Conservation (phyloP, 2,888 invertebrate genomes). For the Odontocerum albicorne region DNA sequence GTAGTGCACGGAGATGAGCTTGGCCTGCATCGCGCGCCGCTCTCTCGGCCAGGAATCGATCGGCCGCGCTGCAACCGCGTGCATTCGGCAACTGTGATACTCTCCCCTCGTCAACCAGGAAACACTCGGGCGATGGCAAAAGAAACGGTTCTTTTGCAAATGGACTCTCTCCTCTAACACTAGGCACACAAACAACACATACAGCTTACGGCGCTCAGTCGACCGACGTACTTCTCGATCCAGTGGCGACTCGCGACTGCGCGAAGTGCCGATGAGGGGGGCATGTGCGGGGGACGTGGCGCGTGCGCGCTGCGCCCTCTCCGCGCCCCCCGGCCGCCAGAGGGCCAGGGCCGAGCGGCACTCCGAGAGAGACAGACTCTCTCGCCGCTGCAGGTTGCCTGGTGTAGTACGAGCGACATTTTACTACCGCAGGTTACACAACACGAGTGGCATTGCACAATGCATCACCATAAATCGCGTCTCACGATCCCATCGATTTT, state of each 20-base stretch:
- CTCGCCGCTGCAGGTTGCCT: conserved; percentile 23
- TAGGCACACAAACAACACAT: background rate
- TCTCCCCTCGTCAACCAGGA: no score
- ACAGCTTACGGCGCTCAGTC: background rate
- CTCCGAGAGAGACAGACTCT: no score
- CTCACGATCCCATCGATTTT: no score
- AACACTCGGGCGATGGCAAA: background rate
- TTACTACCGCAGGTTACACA: no score
- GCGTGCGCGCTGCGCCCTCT: conserved; percentile 16
- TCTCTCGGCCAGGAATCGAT: conserved; percentile 42
- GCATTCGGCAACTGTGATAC: conserved; percentile 5
- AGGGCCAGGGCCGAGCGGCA: no score
- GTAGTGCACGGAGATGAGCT: conserved; percentile 63
- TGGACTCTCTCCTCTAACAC: background rate
- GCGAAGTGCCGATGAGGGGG: conserved; percentile 42
- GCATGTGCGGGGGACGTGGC: conserved; percentile 40
- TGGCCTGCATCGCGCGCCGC: conserved; percentile 58
- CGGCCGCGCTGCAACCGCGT: conserved; percentile 17
- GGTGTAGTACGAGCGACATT: no score
- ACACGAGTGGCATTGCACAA: background rate
- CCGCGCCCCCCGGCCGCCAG: conserved; percentile 14
- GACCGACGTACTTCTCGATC: conserved; percentile 36
- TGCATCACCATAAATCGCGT: no score
- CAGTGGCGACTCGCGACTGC: conserved; percentile 47
- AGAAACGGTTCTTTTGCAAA: background rate